Conservation (phyloP, 2,888 invertebrate genomes). For the Strigamia crassipes region DNA sequence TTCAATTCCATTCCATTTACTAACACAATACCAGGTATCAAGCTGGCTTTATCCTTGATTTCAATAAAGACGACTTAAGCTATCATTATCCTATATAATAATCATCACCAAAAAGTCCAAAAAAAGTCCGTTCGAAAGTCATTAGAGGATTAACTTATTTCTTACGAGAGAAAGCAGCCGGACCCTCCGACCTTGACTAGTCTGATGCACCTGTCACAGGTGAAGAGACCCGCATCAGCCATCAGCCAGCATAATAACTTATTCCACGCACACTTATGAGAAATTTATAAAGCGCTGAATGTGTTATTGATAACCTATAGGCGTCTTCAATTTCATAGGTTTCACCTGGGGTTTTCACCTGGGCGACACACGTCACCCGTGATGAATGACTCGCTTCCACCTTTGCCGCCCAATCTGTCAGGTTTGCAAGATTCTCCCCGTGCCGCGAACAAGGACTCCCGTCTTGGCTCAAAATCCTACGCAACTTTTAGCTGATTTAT, state of each 20-base stretch:
- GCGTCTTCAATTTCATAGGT: slow-evolving; percentile 23
- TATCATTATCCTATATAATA: not conserved
- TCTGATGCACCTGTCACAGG: slow-evolving; percentile 32
- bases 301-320: slow-evolving; percentile 29
- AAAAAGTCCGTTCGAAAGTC: not conserved
- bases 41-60: not conserved
- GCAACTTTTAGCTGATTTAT: slow-evolving; percentile 3
- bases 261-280: slow-evolving; percentile 24
- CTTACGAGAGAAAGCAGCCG: slow-evolving; percentile 16
- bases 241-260: not conserved
- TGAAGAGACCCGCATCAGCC: slow-evolving; percentile 23
- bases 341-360: slow-evolving; percentile 37
- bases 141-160: slow-evolving; percentile 23
- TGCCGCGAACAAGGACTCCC: slow-evolving; percentile 19
- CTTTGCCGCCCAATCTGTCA: slow-evolving; percentile 40
- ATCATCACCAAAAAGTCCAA: not conserved
- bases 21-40: not conserved
- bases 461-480: not conserved
- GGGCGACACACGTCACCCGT: slow-evolving; percentile 32
- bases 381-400: slow-evolving; percentile 32
- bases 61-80: not conserved
- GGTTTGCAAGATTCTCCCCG: slow-evolving; percentile 1
- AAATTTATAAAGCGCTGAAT: not conserved
- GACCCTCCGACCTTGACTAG: slow-evolving; percentile 19
- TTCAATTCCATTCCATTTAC: not conserved